Evolutionary conservation across 2,888 invertebrate species (phyloP).

Genomic region (Erannis defoliaria): DNA sequence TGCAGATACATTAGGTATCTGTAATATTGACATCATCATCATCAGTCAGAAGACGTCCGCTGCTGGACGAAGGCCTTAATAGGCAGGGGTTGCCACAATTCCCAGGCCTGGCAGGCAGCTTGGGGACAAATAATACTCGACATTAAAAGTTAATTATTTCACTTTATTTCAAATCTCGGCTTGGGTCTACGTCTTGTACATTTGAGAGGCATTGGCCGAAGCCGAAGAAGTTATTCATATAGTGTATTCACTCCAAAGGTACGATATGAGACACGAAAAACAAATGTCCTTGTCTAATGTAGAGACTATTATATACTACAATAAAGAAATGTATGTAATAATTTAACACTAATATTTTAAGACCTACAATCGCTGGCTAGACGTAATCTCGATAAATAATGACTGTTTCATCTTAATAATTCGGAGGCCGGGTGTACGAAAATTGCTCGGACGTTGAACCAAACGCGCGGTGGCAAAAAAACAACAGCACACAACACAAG

Average conservation of each 20-base stretch:
- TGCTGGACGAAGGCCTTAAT: too few relatives aligned
- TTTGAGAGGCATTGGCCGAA: too few relatives aligned
- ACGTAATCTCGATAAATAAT: conserved; percentile 42
- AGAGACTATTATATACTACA: not conserved
- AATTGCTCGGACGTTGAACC: conserved; percentile 72
- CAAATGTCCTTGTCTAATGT: not conserved
- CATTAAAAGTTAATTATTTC: too few relatives aligned
- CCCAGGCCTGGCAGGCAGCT: too few relatives aligned
- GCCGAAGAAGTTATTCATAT: too few relatives aligned
- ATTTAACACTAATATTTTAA: conserved; percentile 8
- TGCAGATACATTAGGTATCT: too few relatives aligned
- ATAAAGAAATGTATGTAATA: not conserved
- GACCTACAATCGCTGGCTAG: conserved; percentile 12
- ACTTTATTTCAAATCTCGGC: too few relatives aligned
- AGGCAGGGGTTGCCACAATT: too few relatives aligned
- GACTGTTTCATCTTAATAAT: conserved; percentile 54
- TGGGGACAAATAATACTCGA: too few relatives aligned
- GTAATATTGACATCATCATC: too few relatives aligned
- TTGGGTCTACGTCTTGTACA: too few relatives aligned
- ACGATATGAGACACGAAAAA: not conserved
- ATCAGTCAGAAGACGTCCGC: too few relatives aligned
- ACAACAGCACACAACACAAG: conserved; percentile 51
- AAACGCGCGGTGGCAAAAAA: conserved; percentile 63
- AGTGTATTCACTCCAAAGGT: not conserved
- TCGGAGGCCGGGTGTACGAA: conserved; percentile 68